Evolutionary conservation across 2,888 invertebrate genomes (phyloP), one percentile per base, ranked within the genome.

Genomic region (Aspidiotus destructor): DNA sequence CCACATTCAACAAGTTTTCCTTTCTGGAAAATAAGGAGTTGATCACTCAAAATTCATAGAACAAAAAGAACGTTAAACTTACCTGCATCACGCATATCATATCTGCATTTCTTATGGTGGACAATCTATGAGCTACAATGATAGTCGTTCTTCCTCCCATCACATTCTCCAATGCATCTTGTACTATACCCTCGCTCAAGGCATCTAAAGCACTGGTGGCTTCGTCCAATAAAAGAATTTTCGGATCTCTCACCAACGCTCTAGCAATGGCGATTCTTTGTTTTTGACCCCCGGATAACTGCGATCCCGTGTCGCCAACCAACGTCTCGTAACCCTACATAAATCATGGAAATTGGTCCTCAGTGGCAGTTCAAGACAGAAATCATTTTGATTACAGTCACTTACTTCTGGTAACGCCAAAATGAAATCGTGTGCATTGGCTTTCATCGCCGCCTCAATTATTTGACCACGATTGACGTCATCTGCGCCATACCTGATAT

Each of bases 191-290:
- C 79, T 95, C 95, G 71, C 90, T 92, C 40, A 86, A 84, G 0
- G 88, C 87, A 76, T 93, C 93, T 16, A 93, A 80, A 0, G 93
- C 93, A 1, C 92, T 92, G 1, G 94, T 94, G 0, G 92, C 93
- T 77, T 94, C 93, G 74, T 94, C 93, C 17, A 90, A 76, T 1
- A 90, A 78, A 41, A 91, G 78, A 71, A 94, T 87, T 70, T 83
- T 83, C 0, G 93, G 93, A 75, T 89, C 83, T 54, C 88, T 81
- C 2, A 94, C 83, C 11, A 94, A 78, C 0, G 93, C 92, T 70
- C 94, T 81, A 0, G 94, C 94, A 73, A 94, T 93, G 1, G 93
- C 93, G 58, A 93, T 88, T 70, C 92, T 81, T 77, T 93, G 93
- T 75, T 92, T 92, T 77, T 93, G 92, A 0, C 92, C 92, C n/a